Evolutionary conservation across 64 coral and sea anemone species (phyloP).

Genomic region (Stylophora pistillata): DNA sequence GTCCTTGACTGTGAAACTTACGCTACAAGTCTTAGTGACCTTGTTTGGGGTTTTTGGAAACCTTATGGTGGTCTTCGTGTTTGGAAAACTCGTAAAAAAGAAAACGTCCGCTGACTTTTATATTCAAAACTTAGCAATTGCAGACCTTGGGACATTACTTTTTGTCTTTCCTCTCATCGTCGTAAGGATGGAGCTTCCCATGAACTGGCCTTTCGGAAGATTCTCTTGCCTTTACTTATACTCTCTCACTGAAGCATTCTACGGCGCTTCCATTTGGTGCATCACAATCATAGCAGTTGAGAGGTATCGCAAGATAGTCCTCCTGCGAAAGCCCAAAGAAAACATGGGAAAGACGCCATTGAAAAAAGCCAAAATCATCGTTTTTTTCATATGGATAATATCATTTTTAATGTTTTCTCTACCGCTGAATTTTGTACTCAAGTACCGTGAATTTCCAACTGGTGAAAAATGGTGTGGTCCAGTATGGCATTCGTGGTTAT

Average conservation of each 20-base stretch:
- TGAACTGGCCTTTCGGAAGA: slow-evolving; percentile 10
- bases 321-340: no score
- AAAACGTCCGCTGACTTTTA: slow-evolving; percentile 34
- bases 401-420: slow-evolving; percentile 49
- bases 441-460: slow-evolving; percentile 23
- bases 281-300: slow-evolving; percentile 57
- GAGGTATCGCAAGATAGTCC: slow-evolving; percentile 46
- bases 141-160: slow-evolving; percentile 35
- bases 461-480: background rate
- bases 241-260: slow-evolving; percentile 36
- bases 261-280: slow-evolving; percentile 56
- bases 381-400: slow-evolving; percentile 31
- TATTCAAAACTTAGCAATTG: slow-evolving; percentile 33
- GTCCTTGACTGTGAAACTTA: no score
- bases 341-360: background rate
- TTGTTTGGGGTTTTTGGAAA: slow-evolving; percentile 38
- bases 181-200: background rate
- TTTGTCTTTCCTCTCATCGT: slow-evolving; percentile 22
- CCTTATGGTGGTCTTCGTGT: slow-evolving; percentile 9
- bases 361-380: slow-evolving; percentile 12
- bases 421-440: slow-evolving; percentile 44
- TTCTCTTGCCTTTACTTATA: slow-evolving; percentile 18
- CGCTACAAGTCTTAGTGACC: no score
- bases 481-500: background rate
- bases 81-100: slow-evolving; percentile 11